Evolutionary conservation across 2,113 vertebrate species (phyloP).

Genomic region (Rattus rattus): DNA sequence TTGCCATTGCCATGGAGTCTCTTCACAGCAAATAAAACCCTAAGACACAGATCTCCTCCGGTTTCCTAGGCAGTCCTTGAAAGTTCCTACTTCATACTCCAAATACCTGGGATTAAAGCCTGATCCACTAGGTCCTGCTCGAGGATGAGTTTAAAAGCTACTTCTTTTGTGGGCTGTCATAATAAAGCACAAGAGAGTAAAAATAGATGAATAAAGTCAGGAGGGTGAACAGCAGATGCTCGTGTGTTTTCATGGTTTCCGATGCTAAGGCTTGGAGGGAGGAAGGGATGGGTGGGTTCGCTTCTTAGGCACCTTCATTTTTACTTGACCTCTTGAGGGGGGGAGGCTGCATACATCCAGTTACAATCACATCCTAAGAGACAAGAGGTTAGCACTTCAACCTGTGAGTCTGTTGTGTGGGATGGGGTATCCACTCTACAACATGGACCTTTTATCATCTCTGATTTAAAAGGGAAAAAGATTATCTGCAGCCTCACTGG

Average conservation of each 20-base stretch:
- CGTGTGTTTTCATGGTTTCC: not conserved
- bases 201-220: too few relatives aligned
- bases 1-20: not conserved
- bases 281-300: not conserved
- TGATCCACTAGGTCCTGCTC: not conserved
- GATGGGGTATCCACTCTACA: not conserved
- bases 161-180: not conserved
- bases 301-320: not conserved
- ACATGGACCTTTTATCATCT: not conserved
- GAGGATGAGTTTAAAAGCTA: not conserved
- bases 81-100: not conserved
- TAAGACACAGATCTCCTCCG: not conserved
- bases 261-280: not conserved
- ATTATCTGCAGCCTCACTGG: not conserved
- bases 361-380: too few relatives aligned
- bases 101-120: not conserved
- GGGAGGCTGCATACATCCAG: too few relatives aligned
- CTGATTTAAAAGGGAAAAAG: not conserved
- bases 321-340: too few relatives aligned
- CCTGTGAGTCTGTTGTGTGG: not conserved
- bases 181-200: not conserved
- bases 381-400: not conserved
- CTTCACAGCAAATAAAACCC: not conserved
- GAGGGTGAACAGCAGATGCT: too few relatives aligned
- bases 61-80: not conserved